phyloP scores from a whole-genome alignment of 2,888 invertebrate species.

The Cheilosia variabilis region DNA sequence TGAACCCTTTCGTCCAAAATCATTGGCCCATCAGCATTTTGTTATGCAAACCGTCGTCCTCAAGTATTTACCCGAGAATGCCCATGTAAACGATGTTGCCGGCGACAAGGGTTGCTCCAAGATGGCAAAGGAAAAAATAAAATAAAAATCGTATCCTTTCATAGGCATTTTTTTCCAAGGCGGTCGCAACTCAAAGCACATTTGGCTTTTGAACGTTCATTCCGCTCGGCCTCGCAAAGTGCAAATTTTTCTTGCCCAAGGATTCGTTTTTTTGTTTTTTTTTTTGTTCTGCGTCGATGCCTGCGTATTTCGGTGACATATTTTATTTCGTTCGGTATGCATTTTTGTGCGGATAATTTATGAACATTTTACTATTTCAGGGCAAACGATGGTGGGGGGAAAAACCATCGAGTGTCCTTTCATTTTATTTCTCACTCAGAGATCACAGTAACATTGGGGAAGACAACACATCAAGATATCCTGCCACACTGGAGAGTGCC shows the following conservation, averaged over 20 bases:
- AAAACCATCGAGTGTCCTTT: constrained; percentile 53
- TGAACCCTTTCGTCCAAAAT: constrained; percentile 68
- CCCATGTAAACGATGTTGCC: constrained; percentile 48
- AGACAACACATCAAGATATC: constrained; percentile 49
- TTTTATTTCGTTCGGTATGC: constrained; percentile 57
- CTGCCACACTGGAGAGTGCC: constrained; percentile 53
- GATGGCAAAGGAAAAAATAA: constrained; percentile 24
- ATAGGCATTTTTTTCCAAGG: constrained; percentile 22
- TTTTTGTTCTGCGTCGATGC: constrained; percentile 4
- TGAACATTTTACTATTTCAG: constrained; percentile 70
- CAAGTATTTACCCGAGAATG: constrained; percentile 60
- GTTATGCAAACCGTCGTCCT: constrained; percentile 56
- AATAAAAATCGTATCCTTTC: constrained; percentile 25
- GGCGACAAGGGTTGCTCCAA: constrained; percentile 17
- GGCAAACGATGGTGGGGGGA: constrained; percentile 12
- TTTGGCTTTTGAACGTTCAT: constrained; percentile 66
- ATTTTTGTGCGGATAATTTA: constrained; percentile 70
- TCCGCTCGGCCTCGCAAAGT: constrained; percentile 52
- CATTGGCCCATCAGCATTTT: constrained; percentile 70
- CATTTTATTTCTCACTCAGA: constrained; percentile 33
- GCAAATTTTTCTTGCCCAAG: constrained; percentile 39
- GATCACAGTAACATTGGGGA: constrained; percentile 20
- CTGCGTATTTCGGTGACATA: constrained; percentile 56
- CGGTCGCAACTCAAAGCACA: constrained; percentile 48
- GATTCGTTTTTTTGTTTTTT: constrained; percentile 10